Evolutionary conservation across 2,113 vertebrate genomes (phyloP), one percentile per base, ranked within the genome.

Genomic region (Tringa solitaria): DNA sequence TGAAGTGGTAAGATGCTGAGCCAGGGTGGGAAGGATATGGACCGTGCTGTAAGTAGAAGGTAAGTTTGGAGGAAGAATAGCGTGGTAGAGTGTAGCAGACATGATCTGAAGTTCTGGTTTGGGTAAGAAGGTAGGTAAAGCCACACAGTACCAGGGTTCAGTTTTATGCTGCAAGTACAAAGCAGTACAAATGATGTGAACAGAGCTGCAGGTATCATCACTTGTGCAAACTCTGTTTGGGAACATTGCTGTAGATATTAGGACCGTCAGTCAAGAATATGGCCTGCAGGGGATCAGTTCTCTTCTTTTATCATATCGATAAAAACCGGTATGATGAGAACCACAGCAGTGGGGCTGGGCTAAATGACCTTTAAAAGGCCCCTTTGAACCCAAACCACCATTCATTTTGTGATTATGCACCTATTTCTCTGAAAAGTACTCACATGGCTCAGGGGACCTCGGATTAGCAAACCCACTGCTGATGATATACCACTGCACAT

Each of bases 241-340:
- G 37, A 94, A 67, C 39, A n/a, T 2, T 28, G 21, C 45, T 60
- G 27, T 32, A 63, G 46, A 7, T 53, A 72, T n/a, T n/a, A 45
- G 41, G 33, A 19, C 9, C 24, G 7, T 24, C n/a, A 63, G 1
- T 27, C n/a, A 68, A 51, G 22, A 67, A 76, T 8, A 50, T 0
- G 0, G n/a, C 18, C 57, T 59, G 24, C 51, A 83, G 37, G 9
- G 22, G 27, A 57, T 35, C 35, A 39, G 1, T 50, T 54, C 61
- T 45, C 4, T 17, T 67, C n/a, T 50, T 53, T 21, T 23, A 19
- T 23, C 41, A 60, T 13, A 39, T 10, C 30, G 32, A 43, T 43
- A 21, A 64, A 90, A 86, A 72, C 6, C 39, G 37, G 1, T 33
- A 27, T 12, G 33, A 43, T 43, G 37, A 74, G 87, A 89, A 72